These are phyloP conservation scores for Marcusenius ussheri DNA, from an alignment of 2,113 vertebrate genomes.

Conservation along the genomic window DNA sequence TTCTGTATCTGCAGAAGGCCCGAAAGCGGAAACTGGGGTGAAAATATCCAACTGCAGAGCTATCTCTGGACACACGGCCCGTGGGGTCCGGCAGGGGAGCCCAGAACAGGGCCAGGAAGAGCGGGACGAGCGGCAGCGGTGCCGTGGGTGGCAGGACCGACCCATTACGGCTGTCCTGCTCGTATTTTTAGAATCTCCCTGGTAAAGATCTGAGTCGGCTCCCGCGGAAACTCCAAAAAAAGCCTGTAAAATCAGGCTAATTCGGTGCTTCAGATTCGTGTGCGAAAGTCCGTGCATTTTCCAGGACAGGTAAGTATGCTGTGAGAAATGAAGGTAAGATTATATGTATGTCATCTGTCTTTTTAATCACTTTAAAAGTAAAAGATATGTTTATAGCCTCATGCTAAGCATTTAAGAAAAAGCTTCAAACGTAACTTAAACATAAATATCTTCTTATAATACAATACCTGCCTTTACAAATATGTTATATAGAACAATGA, in stretches of 20 bases:
- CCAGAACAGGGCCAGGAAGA: neutral
- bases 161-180: neutral
- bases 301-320: constrained; percentile 4
- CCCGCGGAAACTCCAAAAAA: neutral
- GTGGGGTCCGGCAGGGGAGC: neutral
- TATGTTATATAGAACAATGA: neutral
- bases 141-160: neutral
- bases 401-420: neutral
- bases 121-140: neutral
- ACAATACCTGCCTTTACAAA: neutral
- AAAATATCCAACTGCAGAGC: neutral
- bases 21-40: neutral
- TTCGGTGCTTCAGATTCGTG: neutral
- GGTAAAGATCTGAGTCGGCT: neutral
- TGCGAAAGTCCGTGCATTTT: neutral
- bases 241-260: neutral
- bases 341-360: neutral
- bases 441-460: neutral
- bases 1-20: neutral
- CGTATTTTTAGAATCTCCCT: constrained; percentile 1
- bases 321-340: neutral
- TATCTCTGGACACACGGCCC: neutral
- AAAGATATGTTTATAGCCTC: neutral
- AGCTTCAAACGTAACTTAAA: neutral
- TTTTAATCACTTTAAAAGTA: neutral